Base-by-base conservation (phyloP, 2,113 vertebrate species). In the Cyprinodon tularosa region DNA sequence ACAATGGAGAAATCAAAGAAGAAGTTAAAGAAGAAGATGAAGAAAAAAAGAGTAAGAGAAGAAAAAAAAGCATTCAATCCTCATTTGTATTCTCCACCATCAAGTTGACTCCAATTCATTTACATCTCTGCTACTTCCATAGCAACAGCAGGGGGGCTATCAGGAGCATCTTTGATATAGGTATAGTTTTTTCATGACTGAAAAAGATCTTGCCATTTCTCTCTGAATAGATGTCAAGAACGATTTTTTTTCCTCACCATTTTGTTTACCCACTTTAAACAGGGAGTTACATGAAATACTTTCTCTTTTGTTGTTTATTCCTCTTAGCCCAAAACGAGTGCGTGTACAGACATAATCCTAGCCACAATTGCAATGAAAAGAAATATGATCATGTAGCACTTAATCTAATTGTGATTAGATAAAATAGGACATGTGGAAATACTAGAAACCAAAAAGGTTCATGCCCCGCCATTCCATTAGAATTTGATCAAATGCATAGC, bases 1-100 rank as follows among this genome's bases (percentile, higher is more conserved):
- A 88, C 67, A 6, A 20, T 17, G 1, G 71, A 36, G 74, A 83
- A 87, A 29, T 29, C 29, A 29, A 29, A 57, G 68, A 71, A 62
- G 1, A 45, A 74, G 65, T 80, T 69, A 73, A 68, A 72, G 68
- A 76, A 79, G 77, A 81, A 64, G 70, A 81, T 57, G 67, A 81
- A 57, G 68, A 86, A 71, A 70, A 38, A 74, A 84, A 88, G 75
- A 89, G 86, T 84, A 86, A 83, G 85, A 82, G 90, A 85, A 88
- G 92, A 61, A 78, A 84, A 82, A 94, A 89, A 83, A 94, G 89
- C 90, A 81, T 92, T 91, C 85, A 82, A 90, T 74, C 84, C 92
- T 96, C 93, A 95, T 97, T 96, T 95, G 95, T 96, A 97, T 97
- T 97, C 95, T 94, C 91, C 95, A 89, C 90, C 93, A 95, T 77